phyloP scores from a whole-genome alignment of 1,140 invertebrate genomes.

The Hycleus cichorii region DNA sequence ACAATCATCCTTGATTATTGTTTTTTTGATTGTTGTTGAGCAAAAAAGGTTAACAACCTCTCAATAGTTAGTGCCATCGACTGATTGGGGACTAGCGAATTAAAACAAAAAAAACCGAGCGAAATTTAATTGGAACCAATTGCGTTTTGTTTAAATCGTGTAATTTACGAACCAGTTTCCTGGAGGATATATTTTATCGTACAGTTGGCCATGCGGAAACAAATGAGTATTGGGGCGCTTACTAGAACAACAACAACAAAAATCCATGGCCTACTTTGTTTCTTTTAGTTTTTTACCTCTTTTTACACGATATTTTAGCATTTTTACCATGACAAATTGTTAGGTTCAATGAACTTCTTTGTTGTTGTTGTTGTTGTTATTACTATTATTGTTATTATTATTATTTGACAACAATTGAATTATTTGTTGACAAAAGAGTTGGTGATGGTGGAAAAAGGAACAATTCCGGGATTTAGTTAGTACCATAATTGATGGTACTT shows the following conservation, averaged over 20 bases:
- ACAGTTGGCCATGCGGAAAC: slow-evolving; percentile 12
- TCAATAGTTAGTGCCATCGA: neutral
- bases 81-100: slow-evolving; percentile 1
- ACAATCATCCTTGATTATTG: no score
- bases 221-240: neutral
- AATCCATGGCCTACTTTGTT: slow-evolving; percentile 8
- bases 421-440: no score
- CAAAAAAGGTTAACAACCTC: neutral
- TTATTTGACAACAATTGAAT: no score
- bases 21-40: neutral
- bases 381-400: no score
- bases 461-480: no score
- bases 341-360: neutral
- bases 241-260: neutral
- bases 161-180: neutral
- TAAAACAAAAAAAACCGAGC: neutral
- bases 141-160: slow-evolving; percentile 1
- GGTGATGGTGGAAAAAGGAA: no score
- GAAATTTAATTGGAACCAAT: slow-evolving; percentile 3
- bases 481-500: no score
- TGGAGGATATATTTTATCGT: no score
- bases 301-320: neutral
- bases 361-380: no score
- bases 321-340: neutral
- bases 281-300: neutral